Percentiles rank a stretch among this genome's conserved stretches.
These are phyloP conservation scores for Hyperoplus lanceolatus DNA, from an alignment of 2,797 vertebrate species.

Conservation along the genomic window DNA sequence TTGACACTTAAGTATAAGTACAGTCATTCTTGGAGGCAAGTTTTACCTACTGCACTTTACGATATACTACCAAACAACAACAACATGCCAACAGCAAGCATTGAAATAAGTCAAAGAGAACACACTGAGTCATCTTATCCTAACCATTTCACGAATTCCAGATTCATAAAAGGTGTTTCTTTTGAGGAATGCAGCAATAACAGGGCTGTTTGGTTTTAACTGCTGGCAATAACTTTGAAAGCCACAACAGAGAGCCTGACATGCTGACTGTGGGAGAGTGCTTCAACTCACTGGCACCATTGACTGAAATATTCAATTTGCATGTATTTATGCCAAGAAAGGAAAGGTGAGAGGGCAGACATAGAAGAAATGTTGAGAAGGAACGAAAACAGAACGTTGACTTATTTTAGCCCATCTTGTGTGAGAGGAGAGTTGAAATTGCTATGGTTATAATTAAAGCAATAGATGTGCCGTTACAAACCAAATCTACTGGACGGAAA, in stretches of 20 bases:
- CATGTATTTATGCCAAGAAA: slow-evolving; percentile 61
- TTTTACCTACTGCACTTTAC: neutral
- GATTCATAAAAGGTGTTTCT: slow-evolving; percentile 43
- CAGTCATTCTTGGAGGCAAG: neutral
- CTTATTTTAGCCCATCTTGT: slow-evolving; percentile 16
- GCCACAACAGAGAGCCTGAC: slow-evolving; percentile 42
- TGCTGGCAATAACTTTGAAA: slow-evolving; percentile 56
- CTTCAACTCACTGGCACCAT: slow-evolving; percentile 10
- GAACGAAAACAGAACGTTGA: slow-evolving; percentile 17
- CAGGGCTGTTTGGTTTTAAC: slow-evolving; percentile 51
- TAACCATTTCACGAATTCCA: slow-evolving; percentile 28
- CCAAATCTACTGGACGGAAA: neutral
- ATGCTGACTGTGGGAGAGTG: slow-evolving; percentile 26
- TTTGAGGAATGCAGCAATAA: slow-evolving; percentile 41
- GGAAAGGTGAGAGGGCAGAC: slow-evolving; percentile 48
- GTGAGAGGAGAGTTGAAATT: slow-evolving; percentile 17
- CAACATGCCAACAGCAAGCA: neutral
- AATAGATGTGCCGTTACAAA: slow-evolving; percentile 7
- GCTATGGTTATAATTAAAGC: slow-evolving; percentile 54
- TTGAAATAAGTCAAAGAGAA: slow-evolving; percentile 26
- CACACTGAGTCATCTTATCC: slow-evolving; percentile 24
- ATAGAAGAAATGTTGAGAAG: slow-evolving; percentile 6
- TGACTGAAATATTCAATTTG: slow-evolving; percentile 53
- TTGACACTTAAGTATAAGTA: neutral
- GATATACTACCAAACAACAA: neutral